These are phyloP conservation scores for Oscheius sp. DNA, from an alignment of 2,888 invertebrate genomes.

Conservation along the genomic window DNA sequence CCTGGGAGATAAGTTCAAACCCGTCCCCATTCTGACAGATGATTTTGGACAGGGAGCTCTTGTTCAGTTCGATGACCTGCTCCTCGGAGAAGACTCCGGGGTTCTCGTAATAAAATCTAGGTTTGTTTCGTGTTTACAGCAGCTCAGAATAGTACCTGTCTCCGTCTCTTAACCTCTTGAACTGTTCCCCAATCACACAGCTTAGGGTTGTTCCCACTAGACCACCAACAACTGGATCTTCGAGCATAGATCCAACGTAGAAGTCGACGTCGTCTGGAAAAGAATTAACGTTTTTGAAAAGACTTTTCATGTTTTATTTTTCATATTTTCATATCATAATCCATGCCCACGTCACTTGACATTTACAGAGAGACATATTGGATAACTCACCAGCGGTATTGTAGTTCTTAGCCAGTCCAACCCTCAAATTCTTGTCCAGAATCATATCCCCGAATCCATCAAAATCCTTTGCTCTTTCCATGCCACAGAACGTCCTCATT, in stretches of 20 bases:
- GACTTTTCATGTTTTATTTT: not conserved
- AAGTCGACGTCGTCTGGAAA: conserved; percentile 76
- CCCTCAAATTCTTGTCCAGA: conserved; percentile 80
- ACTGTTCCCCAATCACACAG: conserved; percentile 76
- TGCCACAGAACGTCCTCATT: conserved; percentile 84
- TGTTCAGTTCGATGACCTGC: conserved; percentile 86
- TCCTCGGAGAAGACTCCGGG: conserved; percentile 71
- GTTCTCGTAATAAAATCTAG: conserved; percentile 77
- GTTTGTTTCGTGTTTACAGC: conserved; percentile 12
- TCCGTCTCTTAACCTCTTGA: conserved; percentile 75
- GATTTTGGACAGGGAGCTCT: conserved; percentile 85
- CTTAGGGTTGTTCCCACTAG: conserved; percentile 76
- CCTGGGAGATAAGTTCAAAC: conserved; percentile 58
- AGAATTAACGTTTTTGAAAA: not conserved
- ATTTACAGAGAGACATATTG: too few species aligned
- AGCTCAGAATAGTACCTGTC: conserved; percentile 73
- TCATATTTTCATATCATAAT: too few species aligned
- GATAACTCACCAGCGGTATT: conserved; percentile 58
- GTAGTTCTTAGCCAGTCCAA: conserved; percentile 79
- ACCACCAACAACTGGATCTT: conserved; percentile 75
- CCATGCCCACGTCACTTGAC: too few species aligned
- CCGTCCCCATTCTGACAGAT: conserved; percentile 83
- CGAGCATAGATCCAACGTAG: conserved; percentile 76
- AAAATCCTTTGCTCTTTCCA: conserved; percentile 79
- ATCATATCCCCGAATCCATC: conserved; percentile 88